Percentiles rank a stretch among this genome's conserved stretches.
Conservation (phyloP, 53 echinoderm and acorn worm genomes). For the Arbacia lixula region DNA sequence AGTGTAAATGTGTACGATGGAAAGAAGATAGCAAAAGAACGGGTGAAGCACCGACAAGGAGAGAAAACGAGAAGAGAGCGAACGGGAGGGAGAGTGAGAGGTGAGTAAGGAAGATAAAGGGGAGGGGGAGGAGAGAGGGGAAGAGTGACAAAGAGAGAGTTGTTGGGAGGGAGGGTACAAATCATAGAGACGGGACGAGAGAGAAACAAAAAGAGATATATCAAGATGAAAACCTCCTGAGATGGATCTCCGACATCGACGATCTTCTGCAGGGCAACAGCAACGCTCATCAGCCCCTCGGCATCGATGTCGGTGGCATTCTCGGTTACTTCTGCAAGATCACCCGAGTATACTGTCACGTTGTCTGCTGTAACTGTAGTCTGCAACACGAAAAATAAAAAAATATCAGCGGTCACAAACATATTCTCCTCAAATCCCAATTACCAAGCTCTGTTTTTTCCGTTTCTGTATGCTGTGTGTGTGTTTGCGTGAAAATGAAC, state of each 20-base stretch:
- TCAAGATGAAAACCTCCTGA: slow-evolving; percentile 33
- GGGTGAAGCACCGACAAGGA: too few species aligned
- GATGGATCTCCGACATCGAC: slow-evolving; percentile 29
- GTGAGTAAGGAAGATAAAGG: neutral
- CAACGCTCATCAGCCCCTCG: slow-evolving; percentile 44
- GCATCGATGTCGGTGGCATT: slow-evolving; percentile 32
- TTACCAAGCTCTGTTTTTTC: too few species aligned
- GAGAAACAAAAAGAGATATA: too few species aligned
- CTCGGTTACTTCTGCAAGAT: slow-evolving; percentile 35
- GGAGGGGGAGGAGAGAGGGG: neutral
- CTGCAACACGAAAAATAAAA: slow-evolving; percentile 6
- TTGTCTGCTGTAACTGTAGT: slow-evolving; percentile 46
- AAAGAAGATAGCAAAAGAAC: too few species aligned
- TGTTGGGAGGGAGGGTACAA: neutral
- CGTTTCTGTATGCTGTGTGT: too few species aligned
- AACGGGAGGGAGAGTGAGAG: neutral
- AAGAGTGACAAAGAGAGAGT: neutral
- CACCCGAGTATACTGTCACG: slow-evolving; percentile 35
- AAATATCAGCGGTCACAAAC: neutral
- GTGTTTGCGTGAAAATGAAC: too few species aligned
- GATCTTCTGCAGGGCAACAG: slow-evolving; percentile 44
- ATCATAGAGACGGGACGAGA: neutral
- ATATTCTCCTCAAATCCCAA: too few species aligned
- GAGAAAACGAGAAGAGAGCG: too few species aligned
- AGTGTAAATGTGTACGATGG: too few species aligned